Conservation (phyloP, 2,797 vertebrate species). For the Rhodeus uyekii region DNA sequence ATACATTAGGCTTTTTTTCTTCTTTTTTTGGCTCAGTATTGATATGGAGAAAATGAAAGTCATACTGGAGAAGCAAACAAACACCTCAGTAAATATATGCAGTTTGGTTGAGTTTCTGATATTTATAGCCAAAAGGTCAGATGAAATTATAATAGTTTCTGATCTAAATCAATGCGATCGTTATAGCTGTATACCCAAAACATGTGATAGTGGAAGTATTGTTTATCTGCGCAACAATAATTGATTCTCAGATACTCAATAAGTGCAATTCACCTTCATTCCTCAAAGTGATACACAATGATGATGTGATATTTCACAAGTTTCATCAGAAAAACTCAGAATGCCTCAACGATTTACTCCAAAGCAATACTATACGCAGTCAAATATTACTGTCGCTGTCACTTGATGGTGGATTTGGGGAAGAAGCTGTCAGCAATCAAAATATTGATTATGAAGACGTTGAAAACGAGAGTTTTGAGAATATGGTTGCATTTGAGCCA, state of each 20-base stretch:
- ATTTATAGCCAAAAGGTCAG: too few relatives aligned
- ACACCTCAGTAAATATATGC: not conserved
- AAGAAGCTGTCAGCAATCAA: not conserved
- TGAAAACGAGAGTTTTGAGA: not conserved
- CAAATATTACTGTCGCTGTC: too few relatives aligned
- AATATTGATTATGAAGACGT: not conserved
- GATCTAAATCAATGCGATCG: too few relatives aligned
- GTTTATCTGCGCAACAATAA: not conserved
- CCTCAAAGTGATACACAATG: not conserved
- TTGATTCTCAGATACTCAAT: not conserved
- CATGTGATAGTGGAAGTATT: too few relatives aligned
- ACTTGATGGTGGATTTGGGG: too few relatives aligned
- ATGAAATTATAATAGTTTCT: too few relatives aligned
- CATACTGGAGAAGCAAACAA: not conserved
- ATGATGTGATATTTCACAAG: not conserved
- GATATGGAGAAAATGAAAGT: not conserved
- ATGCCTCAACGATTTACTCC: not conserved
- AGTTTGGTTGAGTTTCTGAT: not conserved
- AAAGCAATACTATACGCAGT: not conserved
- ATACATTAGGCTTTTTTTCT: not conserved
- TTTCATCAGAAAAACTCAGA: not conserved
- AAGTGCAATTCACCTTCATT: not conserved
- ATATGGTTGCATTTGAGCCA: not conserved
- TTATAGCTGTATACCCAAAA: too few relatives aligned
- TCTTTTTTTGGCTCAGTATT: not conserved